These are phyloP conservation scores for Drosophila novamexicana DNA, from an alignment of 1,140 invertebrate genomes.

Conservation along the genomic window DNA sequence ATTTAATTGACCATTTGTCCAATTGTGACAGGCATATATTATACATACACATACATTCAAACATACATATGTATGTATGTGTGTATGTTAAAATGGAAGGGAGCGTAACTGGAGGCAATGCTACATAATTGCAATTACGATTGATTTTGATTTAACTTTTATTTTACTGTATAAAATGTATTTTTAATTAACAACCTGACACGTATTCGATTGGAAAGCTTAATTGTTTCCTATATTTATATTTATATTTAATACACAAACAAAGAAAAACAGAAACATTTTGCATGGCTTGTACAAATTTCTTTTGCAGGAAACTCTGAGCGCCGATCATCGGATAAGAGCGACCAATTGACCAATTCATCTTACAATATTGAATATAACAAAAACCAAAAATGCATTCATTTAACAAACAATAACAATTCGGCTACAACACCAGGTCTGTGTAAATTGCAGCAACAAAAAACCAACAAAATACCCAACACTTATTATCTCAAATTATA, in stretches of 20 bases:
- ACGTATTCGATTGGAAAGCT: constrained; percentile 21
- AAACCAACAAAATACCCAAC: constrained; percentile 26
- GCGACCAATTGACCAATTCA: constrained; percentile 84
- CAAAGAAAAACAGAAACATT: constrained; percentile 51
- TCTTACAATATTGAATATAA: constrained; percentile 84
- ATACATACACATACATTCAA: constrained; percentile 8
- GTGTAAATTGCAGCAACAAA: constrained; percentile 77
- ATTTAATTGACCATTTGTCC: constrained; percentile 40
- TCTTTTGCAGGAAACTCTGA: constrained; percentile 84
- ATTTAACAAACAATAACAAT: constrained; percentile 85
- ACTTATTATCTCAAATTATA: constrained; percentile 41
- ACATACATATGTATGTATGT: neutral
- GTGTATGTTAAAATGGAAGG: constrained; percentile 9
- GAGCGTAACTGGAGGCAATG: constrained; percentile 18
- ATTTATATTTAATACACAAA: constrained; percentile 31
- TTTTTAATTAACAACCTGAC: constrained; percentile 10
- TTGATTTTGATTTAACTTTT: constrained; percentile 3
- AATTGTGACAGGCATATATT: constrained; percentile 21
- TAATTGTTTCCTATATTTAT: constrained; percentile 24
- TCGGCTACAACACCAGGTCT: constrained; percentile 85
- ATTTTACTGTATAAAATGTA: neutral
- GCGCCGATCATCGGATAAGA: constrained; percentile 84
- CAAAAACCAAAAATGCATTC: constrained; percentile 84
- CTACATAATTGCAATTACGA: neutral
- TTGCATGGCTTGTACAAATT: constrained; percentile 84